A percentile compares a stretch with the other conserved stretches of the same genome.
These are phyloP conservation scores for Drosophila takahashii DNA, from an alignment of 1,140 invertebrate genomes.

Conservation along the genomic window DNA sequence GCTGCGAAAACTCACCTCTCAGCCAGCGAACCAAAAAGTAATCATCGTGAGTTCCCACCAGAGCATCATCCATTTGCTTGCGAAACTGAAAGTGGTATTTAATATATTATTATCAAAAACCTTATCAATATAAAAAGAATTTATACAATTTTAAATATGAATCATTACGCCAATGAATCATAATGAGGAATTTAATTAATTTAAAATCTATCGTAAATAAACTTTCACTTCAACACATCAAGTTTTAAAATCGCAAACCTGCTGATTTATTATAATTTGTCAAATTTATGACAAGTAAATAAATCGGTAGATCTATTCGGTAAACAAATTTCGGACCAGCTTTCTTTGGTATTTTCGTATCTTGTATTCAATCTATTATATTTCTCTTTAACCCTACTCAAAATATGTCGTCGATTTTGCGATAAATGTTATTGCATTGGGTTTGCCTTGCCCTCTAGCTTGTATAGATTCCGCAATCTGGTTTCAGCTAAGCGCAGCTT, in stretches of 20 bases:
- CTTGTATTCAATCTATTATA: too few species aligned
- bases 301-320: neutral
- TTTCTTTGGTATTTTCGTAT: too few species aligned
- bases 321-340: too few species aligned
- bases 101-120: neutral
- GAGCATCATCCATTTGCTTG: slow-evolving; percentile 87
- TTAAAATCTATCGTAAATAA: neutral
- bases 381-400: too few species aligned
- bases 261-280: neutral
- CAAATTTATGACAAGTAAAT: neutral
- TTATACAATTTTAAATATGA: neutral
- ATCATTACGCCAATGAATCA: neutral
- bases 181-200: neutral
- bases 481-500: neutral
- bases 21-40: slow-evolving; percentile 92
- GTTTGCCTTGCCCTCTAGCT: neutral
- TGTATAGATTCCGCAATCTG: neutral
- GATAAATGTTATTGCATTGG: neutral
- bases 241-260: neutral
- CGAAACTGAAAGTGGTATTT: slow-evolving; percentile 87
- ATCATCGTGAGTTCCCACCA: slow-evolving; percentile 91
- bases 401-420: too few species aligned
- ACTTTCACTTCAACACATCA: neutral
- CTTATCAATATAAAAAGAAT: slow-evolving; percentile 1
- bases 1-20: slow-evolving; percentile 87